Evolutionary conservation across 2,113 vertebrate species (phyloP), one percentile per base, ranked within the genome.

Genomic region (Corythaixoides concolor): DNA sequence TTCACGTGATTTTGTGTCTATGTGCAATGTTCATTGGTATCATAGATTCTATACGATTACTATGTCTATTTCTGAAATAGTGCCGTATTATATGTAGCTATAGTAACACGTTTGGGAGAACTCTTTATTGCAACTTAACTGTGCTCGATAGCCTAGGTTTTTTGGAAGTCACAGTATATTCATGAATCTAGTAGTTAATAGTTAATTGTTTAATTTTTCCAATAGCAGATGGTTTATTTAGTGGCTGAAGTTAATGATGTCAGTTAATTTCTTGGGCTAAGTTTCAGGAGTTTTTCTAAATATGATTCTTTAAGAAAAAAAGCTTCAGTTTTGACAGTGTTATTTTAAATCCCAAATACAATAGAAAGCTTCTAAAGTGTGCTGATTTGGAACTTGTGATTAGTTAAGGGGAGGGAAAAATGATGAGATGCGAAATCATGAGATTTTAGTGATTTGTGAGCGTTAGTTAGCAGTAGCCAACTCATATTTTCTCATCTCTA

Each of bases 201-300:
- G 16, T 27, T 35, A 83, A 45, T 89, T 73, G 32, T 52, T 88
- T 47, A 6, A 60, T 77, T 79, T 50, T 66, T 80, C 43, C 53
- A 85, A 39, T 56, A 37, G 35, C 47, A 62, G 63, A 55, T 76
- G 37, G 87, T 80, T 87, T 93, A 88, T 85, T 60, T 92, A 92
- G 85, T 24, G 12, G 55, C 16, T 52, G 63, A 70, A 49, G 58
- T 45, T 92, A 91, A 89, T 67, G 88, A 39, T 73, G 23, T 68
- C 56, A 81, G 13, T 56, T 21, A 77, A 88, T 92, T 85, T 87
- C 39, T 58, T 43, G 17, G 47, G 35, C 50, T 66, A 76, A 87
- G 66, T 92, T 89, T 81, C 58, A 87, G 58, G n/a, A 94, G 69
- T n/a, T 76, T 45, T 85, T 69, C 89, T 90, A 60, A 88, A 60